Base-by-base conservation (phyloP, 2,113 vertebrate genomes). In the Calidris pygmaea region DNA sequence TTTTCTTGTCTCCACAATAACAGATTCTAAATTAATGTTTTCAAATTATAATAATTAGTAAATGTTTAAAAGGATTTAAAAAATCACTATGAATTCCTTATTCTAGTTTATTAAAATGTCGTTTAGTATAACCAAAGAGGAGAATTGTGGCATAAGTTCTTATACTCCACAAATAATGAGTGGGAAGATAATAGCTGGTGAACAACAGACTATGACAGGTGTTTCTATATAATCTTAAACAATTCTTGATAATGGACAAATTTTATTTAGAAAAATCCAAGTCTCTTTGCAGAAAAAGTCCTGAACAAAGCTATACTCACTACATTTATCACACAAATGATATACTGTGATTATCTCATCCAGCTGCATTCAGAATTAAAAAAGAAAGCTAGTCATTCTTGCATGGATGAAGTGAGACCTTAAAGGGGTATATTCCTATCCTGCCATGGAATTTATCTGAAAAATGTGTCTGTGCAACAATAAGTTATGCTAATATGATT, bases 401-500 rank as follows among this genome's bases (percentile, higher is more conserved):
- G 18, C 55, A 88, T 43, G 39, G 41, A 73, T 87, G 32, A 95
- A 72, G 17, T 66, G 16, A 93, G 14, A 34, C 29, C 62, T 96
- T 74, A 89, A 60, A 85, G 53, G 55, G 68, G 4, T 37, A 56
- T 62, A 75, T 72, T 83, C 43, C 21, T 93, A 32, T 37, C 63
- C 1, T 71, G 3, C n/a, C 74, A 14, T 74, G 71, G 27, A 88
- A 68, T 15, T 72, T 26, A 62, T 72, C 55, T 85, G 60, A 87
- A 87, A 95, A 96, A 72, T 91, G 7, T 89, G 12, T 87, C 4
- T 35, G 8, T 39, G 16, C 2, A 29, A 59, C 15, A 80, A 68
- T 52, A 80, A 91, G 55, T 87, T 91, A 66, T 80, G 79, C 7
- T 93, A 89, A 78, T 91, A 65, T 96, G 15, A 82, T 87, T 93